Base-by-base conservation (phyloP, 1,140 invertebrate species). In the Maconellicoccus hirsutus region DNA sequence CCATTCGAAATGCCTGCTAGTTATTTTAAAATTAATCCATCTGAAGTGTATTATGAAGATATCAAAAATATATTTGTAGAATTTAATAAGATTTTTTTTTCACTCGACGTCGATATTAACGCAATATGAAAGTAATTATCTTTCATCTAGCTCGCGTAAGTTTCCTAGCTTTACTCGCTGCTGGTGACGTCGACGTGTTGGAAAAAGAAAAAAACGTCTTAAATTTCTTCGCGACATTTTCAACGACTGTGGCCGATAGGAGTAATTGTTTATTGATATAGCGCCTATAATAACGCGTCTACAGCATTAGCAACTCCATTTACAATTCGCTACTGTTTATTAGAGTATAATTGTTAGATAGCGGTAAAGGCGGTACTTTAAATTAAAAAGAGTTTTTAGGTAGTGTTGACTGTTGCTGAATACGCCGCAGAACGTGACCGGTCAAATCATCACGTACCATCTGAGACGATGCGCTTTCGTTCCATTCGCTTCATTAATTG, bases 11-110 rank as follows among this genome's bases (percentile, higher is more conserved):
- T 52, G 42, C 42, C 42, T 52, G 42, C 42, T 3, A 52, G 42
- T 52, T 52, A 52, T 52, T 52, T 52, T 52, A 52, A 52, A 52
- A 52, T 52, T 52, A 52, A 52, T 52, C 42, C 42, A 52, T 52
- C 42, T 16, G 42, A 52, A 19, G 10, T 52, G 16, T 16, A 52
- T 52, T 16, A 52, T 52, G 29, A 52, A 52, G 42, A 52, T 52
- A 52, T 52, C 42, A 52, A 52, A 52, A 52, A 52, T 52, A 16
- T 52, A 52, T 52, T 52, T 19, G 42, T 52, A 8, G n/a, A 14
- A 16, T 14, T 14, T 52, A 52, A 52, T 52, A 52, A 52, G 42
- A 16, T 52, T 52, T 52, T 52, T 52, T 52, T 52, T 19, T 52
- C 42, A 52, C n/a, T 16, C 42, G 42, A 16, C 42, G 42, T 52